These are phyloP conservation scores for Psilanteris sp. DNA, from an alignment of 1,140 invertebrate genomes.

Conservation along the genomic window DNA sequence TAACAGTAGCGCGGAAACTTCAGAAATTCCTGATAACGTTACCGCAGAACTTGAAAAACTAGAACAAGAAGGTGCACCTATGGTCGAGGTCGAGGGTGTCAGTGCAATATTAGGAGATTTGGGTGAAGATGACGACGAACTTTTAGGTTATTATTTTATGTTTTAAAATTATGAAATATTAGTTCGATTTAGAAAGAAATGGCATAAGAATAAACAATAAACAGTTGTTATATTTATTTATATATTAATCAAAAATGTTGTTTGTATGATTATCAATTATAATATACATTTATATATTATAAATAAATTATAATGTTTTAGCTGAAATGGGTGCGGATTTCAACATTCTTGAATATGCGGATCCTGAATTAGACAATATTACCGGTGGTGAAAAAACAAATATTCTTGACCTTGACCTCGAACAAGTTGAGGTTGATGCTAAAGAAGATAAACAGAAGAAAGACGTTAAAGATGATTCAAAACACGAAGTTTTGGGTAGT, in stretches of 20 bases:
- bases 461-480: conserved; percentile 73
- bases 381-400: conserved; percentile 87
- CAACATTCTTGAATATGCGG: conserved; percentile 96
- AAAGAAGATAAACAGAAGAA: conserved; percentile 82
- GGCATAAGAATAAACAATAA: too few relatives aligned
- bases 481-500: conserved; percentile 64
- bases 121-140: conserved; percentile 92
- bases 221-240: too few relatives aligned
- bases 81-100: conserved; percentile 87
- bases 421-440: conserved; percentile 83
- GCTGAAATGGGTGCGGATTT: conserved; percentile 96
- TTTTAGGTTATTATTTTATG: conserved; percentile 82
- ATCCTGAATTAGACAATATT: conserved; percentile 93
- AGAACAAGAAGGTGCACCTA: conserved; percentile 85
- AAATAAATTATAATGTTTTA: too few relatives aligned
- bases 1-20: conserved; percentile 69
- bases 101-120: conserved; percentile 89
- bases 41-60: conserved; percentile 89
- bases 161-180: too few relatives aligned
- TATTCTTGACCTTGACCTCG: conserved; percentile 88
- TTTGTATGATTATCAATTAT: too few relatives aligned
- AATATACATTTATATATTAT: too few relatives aligned
- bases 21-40: conserved; percentile 89
- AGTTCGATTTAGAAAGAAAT: too few relatives aligned
- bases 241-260: too few relatives aligned